Percentiles rank a stretch among this genome's conserved stretches.
phyloP scores from a whole-genome alignment of 2,888 invertebrate species.

The Pammene fasciana region DNA sequence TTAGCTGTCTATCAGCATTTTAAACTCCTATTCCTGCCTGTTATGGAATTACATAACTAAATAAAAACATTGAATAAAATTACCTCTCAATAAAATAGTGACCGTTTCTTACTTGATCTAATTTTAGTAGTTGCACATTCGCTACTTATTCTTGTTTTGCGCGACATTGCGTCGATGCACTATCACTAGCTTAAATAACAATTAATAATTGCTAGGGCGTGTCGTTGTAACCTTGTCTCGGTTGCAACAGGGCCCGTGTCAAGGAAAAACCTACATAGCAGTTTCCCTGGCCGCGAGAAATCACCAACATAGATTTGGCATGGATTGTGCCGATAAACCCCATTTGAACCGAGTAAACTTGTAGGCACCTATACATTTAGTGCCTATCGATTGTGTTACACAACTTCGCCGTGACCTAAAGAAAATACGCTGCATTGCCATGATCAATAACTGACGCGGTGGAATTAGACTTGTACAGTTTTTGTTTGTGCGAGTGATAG shows the following conservation, averaged over 20 bases:
- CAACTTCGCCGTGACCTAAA: conserved; percentile 41
- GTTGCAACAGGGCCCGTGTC: conserved; percentile 81
- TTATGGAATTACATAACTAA: background rate
- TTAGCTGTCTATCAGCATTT: conserved; percentile 24
- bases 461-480: conserved; percentile 30
- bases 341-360: conserved; percentile 32
- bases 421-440: conserved; percentile 41
- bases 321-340: conserved; percentile 40
- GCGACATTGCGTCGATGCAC: conserved; percentile 41
- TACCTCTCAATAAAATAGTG: background rate
- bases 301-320: conserved; percentile 48
- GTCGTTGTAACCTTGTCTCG: conserved; percentile 79
- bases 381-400: conserved; percentile 39
- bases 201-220: conserved; percentile 82
- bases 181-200: conserved; percentile 77
- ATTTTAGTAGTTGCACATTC: conserved; percentile 30
- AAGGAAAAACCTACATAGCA: conserved; percentile 81
- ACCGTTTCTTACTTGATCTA: conserved; percentile 20
- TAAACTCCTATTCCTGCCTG: background rate
- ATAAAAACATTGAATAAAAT: background rate
- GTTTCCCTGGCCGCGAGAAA: conserved; percentile 79
- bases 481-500: conserved; percentile 31
- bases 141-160: conserved; percentile 30
- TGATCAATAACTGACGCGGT: conserved; percentile 36
- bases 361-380: conserved; percentile 28